These are phyloP conservation scores for Enteromius fasciolatus DNA, from an alignment of 2,797 vertebrate genomes.

Conservation along the genomic window DNA sequence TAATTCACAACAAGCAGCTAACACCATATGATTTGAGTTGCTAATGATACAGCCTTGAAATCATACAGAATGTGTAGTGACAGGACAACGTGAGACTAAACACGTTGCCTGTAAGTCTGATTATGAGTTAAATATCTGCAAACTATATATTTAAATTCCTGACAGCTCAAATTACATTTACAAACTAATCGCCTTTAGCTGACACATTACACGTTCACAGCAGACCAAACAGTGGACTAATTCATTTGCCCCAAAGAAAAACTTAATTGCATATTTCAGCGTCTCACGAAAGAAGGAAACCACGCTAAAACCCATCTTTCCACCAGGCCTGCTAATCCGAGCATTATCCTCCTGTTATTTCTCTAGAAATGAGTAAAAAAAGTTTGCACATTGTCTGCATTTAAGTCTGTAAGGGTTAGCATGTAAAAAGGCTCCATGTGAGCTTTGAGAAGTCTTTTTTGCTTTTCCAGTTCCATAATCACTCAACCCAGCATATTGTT, in stretches of 20 bases:
- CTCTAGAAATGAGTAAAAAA: constrained; percentile 69
- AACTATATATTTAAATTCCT: constrained; percentile 67
- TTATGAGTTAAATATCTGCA: constrained; percentile 62
- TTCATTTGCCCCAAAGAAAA: constrained; percentile 71
- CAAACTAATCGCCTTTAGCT: constrained; percentile 70
- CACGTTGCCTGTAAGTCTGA: constrained; percentile 4
- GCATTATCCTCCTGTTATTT: constrained; percentile 77
- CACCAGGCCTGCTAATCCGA: constrained; percentile 71
- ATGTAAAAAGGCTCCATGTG: constrained; percentile 63
- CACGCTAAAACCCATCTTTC: constrained; percentile 71
- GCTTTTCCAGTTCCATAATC: constrained; percentile 53
- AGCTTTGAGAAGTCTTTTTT: constrained; percentile 48
- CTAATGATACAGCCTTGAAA: background rate
- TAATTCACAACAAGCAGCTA: background rate
- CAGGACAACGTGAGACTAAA: constrained; percentile 12
- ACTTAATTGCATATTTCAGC: constrained; percentile 73
- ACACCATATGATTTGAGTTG: background rate
- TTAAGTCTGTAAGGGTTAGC: constrained; percentile 67
- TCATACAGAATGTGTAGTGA: background rate
- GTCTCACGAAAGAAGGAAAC: constrained; percentile 50
- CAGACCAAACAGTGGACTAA: constrained; percentile 71
- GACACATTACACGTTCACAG: constrained; percentile 69
- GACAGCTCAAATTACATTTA: constrained; percentile 72
- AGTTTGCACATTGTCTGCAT: constrained; percentile 69
- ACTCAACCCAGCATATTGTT: constrained; percentile 40